These are phyloP conservation scores for Drosophila peninsularis DNA, from an alignment of 2,888 invertebrate species.

Conservation along the genomic window DNA sequence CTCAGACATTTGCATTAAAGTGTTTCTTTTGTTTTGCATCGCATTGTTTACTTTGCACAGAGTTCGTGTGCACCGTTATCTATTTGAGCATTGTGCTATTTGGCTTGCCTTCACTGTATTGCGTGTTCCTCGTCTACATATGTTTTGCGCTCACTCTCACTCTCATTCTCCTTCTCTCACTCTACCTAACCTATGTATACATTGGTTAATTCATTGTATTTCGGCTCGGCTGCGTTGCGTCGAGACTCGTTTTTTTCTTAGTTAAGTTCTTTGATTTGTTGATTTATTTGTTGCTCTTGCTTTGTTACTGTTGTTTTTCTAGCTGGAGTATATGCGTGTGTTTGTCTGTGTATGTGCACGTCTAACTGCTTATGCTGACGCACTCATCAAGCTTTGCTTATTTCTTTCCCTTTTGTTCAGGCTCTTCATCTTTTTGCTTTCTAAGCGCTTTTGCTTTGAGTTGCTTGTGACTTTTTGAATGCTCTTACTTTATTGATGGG, in stretches of 20 bases:
- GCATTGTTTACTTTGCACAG: not conserved
- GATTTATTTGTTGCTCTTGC: conserved; percentile 50
- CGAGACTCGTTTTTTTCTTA: conserved; percentile 55
- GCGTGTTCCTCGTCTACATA: conserved; percentile 32
- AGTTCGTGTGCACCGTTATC: conserved; percentile 10
- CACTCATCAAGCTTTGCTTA: conserved; percentile 43
- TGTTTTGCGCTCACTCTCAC: conserved; percentile 29
- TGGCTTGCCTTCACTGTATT: not conserved
- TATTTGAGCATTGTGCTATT: not conserved
- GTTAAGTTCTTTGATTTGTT: conserved; percentile 70
- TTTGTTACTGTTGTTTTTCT: not conserved
- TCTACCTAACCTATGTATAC: conserved; percentile 34
- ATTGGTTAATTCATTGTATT: conserved; percentile 49
- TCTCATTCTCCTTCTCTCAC: not conserved
- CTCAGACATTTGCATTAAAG: not conserved
- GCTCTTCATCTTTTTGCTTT: conserved; percentile 27
- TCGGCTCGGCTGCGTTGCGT: conserved; percentile 25
- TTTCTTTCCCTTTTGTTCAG: conserved; percentile 17
- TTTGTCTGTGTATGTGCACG: conserved; percentile 4
- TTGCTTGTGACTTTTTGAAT: conserved; percentile 18
- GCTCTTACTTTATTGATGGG: conserved; percentile 30
- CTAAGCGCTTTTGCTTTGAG: conserved; percentile 18
- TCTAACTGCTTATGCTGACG: conserved; percentile 43
- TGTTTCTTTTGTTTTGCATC: conserved; percentile 1
- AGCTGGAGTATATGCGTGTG: not conserved